phyloP scores from a whole-genome alignment of 1,140 invertebrate genomes.

The Sycophaga agraensis region DNA sequence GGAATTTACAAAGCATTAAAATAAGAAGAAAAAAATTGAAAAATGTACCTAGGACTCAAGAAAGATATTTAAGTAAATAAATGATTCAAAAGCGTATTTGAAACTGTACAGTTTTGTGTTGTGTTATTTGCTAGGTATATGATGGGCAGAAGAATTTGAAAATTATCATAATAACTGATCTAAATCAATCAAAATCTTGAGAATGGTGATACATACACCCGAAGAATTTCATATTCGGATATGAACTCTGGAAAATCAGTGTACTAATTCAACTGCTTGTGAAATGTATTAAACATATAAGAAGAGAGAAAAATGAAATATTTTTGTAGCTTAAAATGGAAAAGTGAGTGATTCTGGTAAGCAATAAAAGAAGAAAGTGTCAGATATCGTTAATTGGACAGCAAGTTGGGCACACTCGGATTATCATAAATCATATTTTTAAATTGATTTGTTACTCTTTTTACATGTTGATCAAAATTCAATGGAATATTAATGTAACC shows the following conservation, averaged over 20 bases:
- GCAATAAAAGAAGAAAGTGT: conserved; percentile 9
- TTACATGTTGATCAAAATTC: no score
- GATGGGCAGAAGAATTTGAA: not conserved
- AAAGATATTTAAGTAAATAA: not conserved
- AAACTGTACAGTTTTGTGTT: not conserved
- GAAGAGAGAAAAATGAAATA: conserved; percentile 5
- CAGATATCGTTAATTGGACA: not conserved
- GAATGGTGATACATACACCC: no score
- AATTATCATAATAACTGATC: not conserved
- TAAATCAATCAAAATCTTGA: not conserved
- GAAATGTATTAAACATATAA: not conserved
- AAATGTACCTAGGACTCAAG: no score
- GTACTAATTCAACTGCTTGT: no score
- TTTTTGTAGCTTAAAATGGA: conserved; percentile 15
- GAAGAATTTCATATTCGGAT: no score
- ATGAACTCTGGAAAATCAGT: no score
- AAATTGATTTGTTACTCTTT: no score
- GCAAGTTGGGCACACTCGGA: not conserved
- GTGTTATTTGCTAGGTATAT: not conserved
- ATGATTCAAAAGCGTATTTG: not conserved
- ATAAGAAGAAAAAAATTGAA: not conserved
- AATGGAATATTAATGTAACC: no score
- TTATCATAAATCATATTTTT: no score
- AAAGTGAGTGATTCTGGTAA: conserved; percentile 8
- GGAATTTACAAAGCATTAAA: not conserved